These are phyloP conservation scores for Hyla sarda DNA, from an alignment of 2,113 vertebrate genomes.

Conservation along the genomic window DNA sequence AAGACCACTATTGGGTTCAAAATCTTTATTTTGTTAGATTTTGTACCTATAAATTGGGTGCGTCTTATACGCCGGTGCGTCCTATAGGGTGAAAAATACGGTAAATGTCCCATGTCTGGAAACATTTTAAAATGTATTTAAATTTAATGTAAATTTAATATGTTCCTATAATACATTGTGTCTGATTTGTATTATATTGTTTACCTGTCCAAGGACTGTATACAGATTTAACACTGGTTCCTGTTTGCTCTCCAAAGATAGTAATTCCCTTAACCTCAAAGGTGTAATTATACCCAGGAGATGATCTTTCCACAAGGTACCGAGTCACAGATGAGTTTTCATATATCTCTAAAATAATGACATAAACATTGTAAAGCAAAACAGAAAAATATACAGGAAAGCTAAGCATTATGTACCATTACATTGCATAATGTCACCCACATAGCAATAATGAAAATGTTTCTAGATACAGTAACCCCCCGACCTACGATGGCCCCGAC, in stretches of 20 bases:
- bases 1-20: no score
- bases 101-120: no score
- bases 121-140: no score
- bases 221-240: constrained; percentile 10
- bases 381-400: neutral
- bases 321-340: constrained; percentile 1
- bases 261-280: constrained; percentile 44
- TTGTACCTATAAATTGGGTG: no score
- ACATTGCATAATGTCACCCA: no score
- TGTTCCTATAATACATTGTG: neutral
- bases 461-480: no score
- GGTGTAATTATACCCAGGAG: constrained; percentile 8
- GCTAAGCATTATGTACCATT: neutral
- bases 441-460: no score
- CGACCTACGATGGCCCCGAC: no score
- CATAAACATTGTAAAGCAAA: neutral
- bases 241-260: constrained; percentile 38
- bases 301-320: constrained; percentile 12
- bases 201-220: constrained; percentile 13
- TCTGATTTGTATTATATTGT: neutral
- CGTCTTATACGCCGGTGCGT: no score
- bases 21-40: no score
- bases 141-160: no score
- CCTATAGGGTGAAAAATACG: no score
- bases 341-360: constrained; percentile 20